Conservation (phyloP, 2,888 invertebrate species). For the Amphipyra tragopoginis region DNA sequence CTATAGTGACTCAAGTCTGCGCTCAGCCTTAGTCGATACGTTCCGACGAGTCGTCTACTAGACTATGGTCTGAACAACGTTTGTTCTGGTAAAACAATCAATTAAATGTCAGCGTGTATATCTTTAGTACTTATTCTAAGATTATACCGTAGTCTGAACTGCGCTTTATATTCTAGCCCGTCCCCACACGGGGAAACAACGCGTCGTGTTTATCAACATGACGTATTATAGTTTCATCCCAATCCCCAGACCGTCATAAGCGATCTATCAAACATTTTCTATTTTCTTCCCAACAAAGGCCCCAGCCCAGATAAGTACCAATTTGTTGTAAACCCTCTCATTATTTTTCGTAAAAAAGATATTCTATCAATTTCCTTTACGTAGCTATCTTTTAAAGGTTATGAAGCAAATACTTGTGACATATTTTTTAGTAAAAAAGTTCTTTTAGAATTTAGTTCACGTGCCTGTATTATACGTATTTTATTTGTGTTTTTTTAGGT, state of each 20-base stretch:
- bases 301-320: conserved; percentile 36
- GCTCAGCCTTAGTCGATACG: no score
- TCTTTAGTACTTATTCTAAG: no score
- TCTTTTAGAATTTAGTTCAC: conserved; percentile 20
- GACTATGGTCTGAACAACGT: no score
- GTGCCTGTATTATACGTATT: neutral
- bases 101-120: no score
- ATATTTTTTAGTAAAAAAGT: conserved; percentile 1
- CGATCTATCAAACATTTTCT: conserved; percentile 32
- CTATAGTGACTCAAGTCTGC: no score
- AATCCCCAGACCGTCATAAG: conserved; percentile 14
- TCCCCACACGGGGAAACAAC: no score
- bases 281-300: conserved; percentile 27
- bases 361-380: conserved; percentile 33
- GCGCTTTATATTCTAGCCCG: no score
- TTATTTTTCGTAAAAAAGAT: conserved; percentile 31
- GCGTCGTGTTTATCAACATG: neutral
- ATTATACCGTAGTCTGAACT: no score
- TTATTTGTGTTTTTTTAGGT: no score
- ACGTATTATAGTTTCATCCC: conserved; percentile 3
- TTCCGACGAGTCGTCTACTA: no score
- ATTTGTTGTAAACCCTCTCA: conserved; percentile 39
- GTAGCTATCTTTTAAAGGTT: conserved; percentile 27
- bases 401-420: conserved; percentile 20
- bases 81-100: no score